Evolutionary conservation across 2,888 invertebrate species (phyloP).

Genomic region (Siphlonurus alternatus): DNA sequence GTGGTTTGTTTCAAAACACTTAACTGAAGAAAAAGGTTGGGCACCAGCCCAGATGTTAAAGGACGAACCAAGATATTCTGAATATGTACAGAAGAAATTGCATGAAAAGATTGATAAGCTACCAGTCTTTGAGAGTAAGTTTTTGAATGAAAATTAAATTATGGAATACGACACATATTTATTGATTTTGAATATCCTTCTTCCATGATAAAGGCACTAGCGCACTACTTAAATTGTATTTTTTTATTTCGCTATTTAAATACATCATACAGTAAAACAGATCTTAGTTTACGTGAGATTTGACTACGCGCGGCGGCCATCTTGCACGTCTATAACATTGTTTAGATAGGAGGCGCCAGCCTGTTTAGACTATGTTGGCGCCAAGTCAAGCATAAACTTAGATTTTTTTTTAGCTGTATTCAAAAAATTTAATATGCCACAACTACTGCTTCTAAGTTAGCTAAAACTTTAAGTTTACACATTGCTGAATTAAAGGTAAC

Average conservation of each 20-base stretch:
- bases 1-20: conserved; percentile 82
- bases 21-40: conserved; percentile 84
- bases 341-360: too few relatives aligned
- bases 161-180: not conserved
- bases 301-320: too few relatives aligned
- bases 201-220: not conserved
- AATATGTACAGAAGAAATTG: conserved; percentile 72
- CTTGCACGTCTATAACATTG: too few relatives aligned
- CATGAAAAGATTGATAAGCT: conserved; percentile 83
- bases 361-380: too few relatives aligned
- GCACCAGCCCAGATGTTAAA: conserved; percentile 81
- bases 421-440: too few relatives aligned
- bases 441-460: not conserved
- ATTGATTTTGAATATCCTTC: not conserved
- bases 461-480: not conserved
- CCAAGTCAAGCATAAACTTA: too few relatives aligned
- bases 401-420: too few relatives aligned
- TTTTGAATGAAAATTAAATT: not conserved
- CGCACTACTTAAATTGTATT: too few relatives aligned
- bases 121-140: conserved; percentile 83
- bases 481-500: not conserved
- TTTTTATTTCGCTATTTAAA: too few relatives aligned
- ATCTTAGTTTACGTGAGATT: too few relatives aligned
- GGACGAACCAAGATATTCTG: conserved; percentile 61
- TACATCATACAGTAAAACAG: too few relatives aligned